Evolutionary conservation across 2,113 vertebrate genomes (phyloP).

Genomic region (Choloepus hoffmanni): DNA sequence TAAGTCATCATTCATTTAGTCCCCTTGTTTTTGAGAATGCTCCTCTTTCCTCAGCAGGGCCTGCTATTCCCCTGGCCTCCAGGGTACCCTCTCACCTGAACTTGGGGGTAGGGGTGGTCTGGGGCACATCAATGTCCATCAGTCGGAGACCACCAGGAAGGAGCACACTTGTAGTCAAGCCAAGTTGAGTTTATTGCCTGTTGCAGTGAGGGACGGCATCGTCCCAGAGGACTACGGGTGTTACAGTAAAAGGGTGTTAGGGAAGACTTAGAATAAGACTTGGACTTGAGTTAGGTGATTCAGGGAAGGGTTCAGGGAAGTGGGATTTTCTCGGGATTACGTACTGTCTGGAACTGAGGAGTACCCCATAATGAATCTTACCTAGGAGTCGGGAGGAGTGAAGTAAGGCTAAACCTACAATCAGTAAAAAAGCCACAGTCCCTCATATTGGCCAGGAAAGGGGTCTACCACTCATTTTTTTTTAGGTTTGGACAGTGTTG

Average conservation of each 20-base stretch:
- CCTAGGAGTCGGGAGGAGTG: neutral
- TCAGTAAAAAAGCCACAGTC: neutral
- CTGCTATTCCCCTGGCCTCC: neutral
- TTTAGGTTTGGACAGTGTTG: neutral
- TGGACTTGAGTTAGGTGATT: neutral
- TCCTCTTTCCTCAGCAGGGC: neutral
- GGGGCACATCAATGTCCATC: neutral
- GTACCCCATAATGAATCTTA: neutral
- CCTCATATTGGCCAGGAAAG: neutral
- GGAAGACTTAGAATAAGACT: neutral
- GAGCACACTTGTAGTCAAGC: neutral
- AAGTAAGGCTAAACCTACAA: neutral
- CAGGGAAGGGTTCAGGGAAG: no score
- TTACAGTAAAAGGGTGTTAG: neutral
- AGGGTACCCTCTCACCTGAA: neutral
- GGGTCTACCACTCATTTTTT: neutral
- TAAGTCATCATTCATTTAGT: neutral
- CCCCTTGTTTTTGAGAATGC: neutral
- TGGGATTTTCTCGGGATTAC: neutral
- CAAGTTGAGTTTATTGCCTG: neutral
- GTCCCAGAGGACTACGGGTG: accelerated
- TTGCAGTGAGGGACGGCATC: neutral
- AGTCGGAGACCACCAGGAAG: neutral
- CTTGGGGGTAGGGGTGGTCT: accelerated
- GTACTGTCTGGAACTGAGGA: neutral